phyloP scores from a whole-genome alignment of 2,888 invertebrate species.

The Amorpha juglandis region DNA sequence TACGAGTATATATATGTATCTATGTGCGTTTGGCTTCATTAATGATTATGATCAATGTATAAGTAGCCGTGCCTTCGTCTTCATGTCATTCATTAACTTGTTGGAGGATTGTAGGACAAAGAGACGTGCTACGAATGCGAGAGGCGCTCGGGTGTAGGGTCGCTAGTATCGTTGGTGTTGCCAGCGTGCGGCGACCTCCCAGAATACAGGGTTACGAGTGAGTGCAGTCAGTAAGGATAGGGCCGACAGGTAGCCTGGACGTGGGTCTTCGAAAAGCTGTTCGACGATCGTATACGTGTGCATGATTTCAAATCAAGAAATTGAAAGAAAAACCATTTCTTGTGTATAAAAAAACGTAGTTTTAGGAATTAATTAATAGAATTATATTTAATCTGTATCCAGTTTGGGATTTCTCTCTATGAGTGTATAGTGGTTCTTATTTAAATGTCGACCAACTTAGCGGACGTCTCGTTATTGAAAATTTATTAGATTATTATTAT shows the following conservation, averaged over 20 bases:
- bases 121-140: conserved; percentile 40
- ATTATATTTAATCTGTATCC: conserved; percentile 83
- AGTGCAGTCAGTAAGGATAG: conserved; percentile 55
- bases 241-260: conserved; percentile 61
- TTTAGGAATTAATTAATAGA: conserved; percentile 81
- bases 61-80: conserved; percentile 83
- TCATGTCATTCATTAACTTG: conserved; percentile 57
- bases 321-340: conserved; percentile 73
- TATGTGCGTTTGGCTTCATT: conserved; percentile 81
- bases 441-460: conserved; percentile 84
- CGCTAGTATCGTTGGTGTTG: conserved; percentile 53
- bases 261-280: conserved; percentile 79
- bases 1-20: conserved; percentile 60
- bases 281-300: conserved; percentile 82
- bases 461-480: conserved; percentile 82
- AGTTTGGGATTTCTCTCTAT: conserved; percentile 84
- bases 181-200: conserved; percentile 53
- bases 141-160: conserved; percentile 46
- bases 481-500: conserved; percentile 82
- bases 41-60: conserved; percentile 68
- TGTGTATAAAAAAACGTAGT: conserved; percentile 80
- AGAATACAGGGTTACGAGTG: conserved; percentile 73
- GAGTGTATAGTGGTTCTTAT: conserved; percentile 84
- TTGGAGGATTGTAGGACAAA: conserved; percentile 34
- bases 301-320: conserved; percentile 81